A percentile compares a stretch with the other conserved stretches of the same genome.
Evolutionary conservation across 2,113 vertebrate genomes (phyloP).

Genomic region (Pluvianellus socialis): DNA sequence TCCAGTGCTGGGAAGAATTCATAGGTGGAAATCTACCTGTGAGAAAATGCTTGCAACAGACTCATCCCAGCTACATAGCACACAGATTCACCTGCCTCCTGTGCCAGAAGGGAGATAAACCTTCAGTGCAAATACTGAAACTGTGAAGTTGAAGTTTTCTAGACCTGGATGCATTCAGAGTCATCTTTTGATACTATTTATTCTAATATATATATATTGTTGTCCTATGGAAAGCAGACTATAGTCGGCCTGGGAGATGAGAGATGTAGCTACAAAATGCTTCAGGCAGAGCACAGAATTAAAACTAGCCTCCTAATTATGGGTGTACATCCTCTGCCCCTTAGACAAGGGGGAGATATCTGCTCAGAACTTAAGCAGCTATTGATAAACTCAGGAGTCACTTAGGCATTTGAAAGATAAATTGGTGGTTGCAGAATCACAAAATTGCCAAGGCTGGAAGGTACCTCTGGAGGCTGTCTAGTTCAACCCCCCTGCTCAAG

Average conservation of each 20-base stretch:
- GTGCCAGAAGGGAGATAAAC: neutral
- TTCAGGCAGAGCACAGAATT: neutral
- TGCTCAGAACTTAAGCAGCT: neutral
- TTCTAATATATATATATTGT: neutral
- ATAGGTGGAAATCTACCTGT: neutral
- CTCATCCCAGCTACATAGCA: neutral
- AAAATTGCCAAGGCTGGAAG: neutral
- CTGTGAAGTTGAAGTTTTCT: neutral
- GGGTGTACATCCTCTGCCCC: neutral
- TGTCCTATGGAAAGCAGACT: neutral
- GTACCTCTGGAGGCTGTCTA: neutral
- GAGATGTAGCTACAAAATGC: neutral
- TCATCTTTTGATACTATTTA: neutral
- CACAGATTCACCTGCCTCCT: neutral
- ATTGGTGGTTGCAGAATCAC: neutral
- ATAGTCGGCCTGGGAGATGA: neutral
- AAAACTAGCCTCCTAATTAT: neutral
- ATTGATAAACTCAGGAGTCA: neutral
- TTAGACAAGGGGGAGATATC: neutral
- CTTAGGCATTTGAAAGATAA: neutral
- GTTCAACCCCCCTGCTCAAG: neutral
- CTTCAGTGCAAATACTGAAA: neutral
- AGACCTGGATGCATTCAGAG: neutral
- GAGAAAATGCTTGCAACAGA: neutral
- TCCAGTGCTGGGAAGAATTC: neutral